Evolutionary conservation across 2,113 vertebrate genomes (phyloP).

Genomic region (Nycticryphes semicollaris): DNA sequence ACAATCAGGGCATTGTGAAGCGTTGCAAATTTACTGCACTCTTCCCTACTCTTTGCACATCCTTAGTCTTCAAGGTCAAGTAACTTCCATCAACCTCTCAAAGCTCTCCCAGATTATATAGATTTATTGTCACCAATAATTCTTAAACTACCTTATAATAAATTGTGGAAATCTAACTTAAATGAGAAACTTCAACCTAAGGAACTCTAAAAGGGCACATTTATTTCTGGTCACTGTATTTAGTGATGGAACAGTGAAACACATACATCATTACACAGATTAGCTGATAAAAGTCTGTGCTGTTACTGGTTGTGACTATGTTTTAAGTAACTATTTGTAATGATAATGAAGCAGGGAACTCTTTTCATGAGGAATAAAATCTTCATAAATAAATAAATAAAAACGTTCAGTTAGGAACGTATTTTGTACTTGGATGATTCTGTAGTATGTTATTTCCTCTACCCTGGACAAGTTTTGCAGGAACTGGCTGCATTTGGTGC

Average conservation of each 20-base stretch:
- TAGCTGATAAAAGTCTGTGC: background rate
- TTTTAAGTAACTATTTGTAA: background rate
- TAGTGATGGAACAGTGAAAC: background rate
- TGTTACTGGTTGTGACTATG: background rate
- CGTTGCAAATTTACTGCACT: background rate
- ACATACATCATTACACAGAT: background rate
- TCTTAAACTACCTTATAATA: background rate
- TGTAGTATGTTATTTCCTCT: background rate
- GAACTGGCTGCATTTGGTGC: background rate
- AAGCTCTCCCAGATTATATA: background rate
- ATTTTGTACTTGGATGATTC: background rate
- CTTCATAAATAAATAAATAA: background rate
- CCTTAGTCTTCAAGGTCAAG: slow-evolving; percentile 23
- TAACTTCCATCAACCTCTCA: background rate
- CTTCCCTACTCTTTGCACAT: background rate
- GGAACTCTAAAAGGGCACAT: background rate
- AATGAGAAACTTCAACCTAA: background rate
- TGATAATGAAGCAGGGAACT: background rate
- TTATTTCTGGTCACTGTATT: background rate
- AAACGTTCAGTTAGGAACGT: background rate
- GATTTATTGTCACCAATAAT: background rate
- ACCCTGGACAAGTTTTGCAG: background rate
- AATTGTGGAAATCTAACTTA: background rate
- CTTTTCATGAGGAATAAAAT: background rate
- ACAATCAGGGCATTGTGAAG: background rate